Evolutionary conservation across 2,888 invertebrate genomes (phyloP).

Genomic region (Tetranychus truncatus): DNA sequence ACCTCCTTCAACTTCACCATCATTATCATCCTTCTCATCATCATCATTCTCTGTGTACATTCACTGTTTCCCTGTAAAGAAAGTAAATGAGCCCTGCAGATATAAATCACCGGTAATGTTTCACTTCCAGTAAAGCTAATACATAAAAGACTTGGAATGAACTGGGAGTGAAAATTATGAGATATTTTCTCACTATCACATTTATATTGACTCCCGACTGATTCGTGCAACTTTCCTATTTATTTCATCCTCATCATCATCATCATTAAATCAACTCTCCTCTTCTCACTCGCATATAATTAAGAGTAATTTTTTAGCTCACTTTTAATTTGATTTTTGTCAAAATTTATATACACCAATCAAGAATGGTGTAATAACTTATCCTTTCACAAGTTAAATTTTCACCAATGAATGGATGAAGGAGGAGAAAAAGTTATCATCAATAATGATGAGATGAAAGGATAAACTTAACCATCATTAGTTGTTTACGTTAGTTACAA

Average conservation of each 20-base stretch:
- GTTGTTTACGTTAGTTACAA: too few species aligned
- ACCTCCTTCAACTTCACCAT: neutral
- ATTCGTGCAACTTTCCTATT: neutral
- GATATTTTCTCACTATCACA: neutral
- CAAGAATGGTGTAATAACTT: neutral
- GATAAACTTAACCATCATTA: too few species aligned
- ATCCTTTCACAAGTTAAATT: neutral
- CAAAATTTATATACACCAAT: conserved; percentile 1
- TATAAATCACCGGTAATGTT: conserved; percentile 1
- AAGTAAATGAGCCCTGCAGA: conserved; percentile 1
- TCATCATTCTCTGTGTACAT: neutral
- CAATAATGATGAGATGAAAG: too few species aligned
- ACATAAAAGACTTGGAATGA: neutral
- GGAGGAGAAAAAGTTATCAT: too few species aligned
- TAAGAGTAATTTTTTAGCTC: neutral
- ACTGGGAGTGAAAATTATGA: neutral
- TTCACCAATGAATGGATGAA: too few species aligned
- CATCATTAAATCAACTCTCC: neutral
- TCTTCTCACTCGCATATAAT: conserved; percentile 1
- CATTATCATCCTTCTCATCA: neutral
- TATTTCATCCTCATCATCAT: neutral
- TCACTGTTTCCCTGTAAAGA: neutral
- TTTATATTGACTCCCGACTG: conserved; percentile 1
- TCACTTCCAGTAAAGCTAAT: neutral
- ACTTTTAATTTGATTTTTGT: conserved; percentile 4